phyloP scores from a whole-genome alignment of 2,797 vertebrate species.

The Craterocephalus amniculus region DNA sequence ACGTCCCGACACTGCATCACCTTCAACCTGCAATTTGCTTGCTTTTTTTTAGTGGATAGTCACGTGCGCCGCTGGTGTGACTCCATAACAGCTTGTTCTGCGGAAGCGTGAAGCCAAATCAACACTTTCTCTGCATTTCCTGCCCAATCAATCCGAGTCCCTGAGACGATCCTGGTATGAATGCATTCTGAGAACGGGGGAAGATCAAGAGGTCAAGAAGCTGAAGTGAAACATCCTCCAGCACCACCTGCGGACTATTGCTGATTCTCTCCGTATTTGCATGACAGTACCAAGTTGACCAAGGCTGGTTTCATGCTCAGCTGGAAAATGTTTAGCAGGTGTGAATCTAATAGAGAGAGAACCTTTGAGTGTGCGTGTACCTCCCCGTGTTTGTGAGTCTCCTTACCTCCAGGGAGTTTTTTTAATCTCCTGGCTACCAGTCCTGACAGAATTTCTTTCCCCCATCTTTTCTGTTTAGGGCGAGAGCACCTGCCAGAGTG shows the following conservation, averaged over 20 bases:
- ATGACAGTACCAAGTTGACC: slow-evolving; percentile 19
- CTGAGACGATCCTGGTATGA: no score
- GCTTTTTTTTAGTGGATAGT: no score
- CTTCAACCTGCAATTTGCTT: no score
- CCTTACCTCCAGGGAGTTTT: slow-evolving; percentile 29
- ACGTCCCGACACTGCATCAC: no score
- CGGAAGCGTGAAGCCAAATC: no score
- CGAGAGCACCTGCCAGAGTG: slow-evolving; percentile 8
- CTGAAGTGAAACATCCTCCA: no score
- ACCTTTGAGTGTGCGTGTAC: not conserved
- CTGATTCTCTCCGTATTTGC: slow-evolving; percentile 24
- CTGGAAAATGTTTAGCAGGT: slow-evolving; percentile 29
- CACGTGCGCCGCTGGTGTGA: no score
- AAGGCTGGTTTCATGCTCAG: slow-evolving; percentile 20
- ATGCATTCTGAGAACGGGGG: no score
- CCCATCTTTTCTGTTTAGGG: not conserved
- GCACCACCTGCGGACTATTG: not conserved
- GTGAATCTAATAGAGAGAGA: slow-evolving; percentile 7
- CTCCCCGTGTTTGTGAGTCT: slow-evolving; percentile 11
- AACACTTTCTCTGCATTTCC: no score
- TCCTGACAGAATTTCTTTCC: slow-evolving; percentile 15
- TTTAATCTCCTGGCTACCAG: slow-evolving; percentile 16
- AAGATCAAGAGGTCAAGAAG: no score
- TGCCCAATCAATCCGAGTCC: no score
- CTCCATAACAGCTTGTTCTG: no score